Evolutionary conservation across 2,888 invertebrate species (phyloP).

Genomic region (Scaptomyza caliginosa): DNA sequence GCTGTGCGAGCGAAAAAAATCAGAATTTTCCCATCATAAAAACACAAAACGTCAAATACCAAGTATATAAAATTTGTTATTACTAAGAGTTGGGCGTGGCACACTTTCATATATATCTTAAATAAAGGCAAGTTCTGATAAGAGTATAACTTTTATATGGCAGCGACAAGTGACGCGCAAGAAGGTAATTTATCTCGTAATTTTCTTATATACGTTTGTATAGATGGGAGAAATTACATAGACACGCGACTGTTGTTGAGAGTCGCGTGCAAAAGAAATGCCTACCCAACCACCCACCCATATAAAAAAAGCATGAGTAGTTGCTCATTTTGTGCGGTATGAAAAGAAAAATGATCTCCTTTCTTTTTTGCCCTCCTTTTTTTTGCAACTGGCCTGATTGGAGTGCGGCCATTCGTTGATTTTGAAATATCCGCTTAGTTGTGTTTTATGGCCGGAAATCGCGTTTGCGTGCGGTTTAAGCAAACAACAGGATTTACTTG

Average conservation of each 20-base stretch:
- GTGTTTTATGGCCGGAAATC: conserved; percentile 52
- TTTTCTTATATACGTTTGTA: not conserved
- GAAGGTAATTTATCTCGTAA: conserved; percentile 62
- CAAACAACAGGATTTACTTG: conserved; percentile 27
- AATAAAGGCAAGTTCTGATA: conserved; percentile 17
- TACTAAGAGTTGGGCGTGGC: conserved; percentile 14
- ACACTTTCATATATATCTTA: conserved; percentile 20
- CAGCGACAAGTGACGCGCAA: conserved; percentile 65
- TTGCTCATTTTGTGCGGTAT: conserved; percentile 44
- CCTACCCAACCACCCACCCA: not conserved
- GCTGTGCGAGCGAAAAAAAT: conserved; percentile 20
- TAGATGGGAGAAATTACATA: conserved; percentile 21
- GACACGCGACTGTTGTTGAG: conserved; percentile 54
- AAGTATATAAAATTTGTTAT: conserved; percentile 17
- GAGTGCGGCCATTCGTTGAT: conserved; percentile 16
- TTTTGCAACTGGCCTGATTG: conserved; percentile 15
- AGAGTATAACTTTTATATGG: conserved; percentile 44
- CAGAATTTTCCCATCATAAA: conserved; percentile 33
- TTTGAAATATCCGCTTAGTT: conserved; percentile 32
- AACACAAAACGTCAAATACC: conserved; percentile 40
- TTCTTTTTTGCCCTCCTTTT: not conserved
- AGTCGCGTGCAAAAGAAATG: conserved; percentile 8
- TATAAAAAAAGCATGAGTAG: conserved; percentile 69
- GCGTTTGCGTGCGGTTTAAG: conserved; percentile 54
- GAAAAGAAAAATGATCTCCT: conserved; percentile 6